phyloP scores from a whole-genome alignment of 2,113 vertebrate genomes.

The Condylura cristata region DNA sequence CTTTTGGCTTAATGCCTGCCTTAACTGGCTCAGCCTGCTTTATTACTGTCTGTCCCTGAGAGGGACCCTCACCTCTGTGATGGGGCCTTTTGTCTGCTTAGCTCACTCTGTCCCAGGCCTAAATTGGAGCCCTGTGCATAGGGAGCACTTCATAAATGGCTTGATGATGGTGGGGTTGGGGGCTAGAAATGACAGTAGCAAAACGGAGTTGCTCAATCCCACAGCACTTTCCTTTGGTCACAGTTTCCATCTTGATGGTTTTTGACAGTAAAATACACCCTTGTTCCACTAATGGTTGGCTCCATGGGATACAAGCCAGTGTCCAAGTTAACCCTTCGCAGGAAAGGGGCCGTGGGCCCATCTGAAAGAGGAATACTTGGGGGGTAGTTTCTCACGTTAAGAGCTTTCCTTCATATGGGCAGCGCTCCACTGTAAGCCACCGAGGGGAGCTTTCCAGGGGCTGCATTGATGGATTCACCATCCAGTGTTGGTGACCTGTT shows the following conservation, averaged over 20 bases:
- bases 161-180: neutral
- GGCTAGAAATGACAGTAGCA: neutral
- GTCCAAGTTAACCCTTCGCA: neutral
- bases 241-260: neutral
- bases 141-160: neutral
- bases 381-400: neutral
- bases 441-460: neutral
- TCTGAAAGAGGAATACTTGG: neutral
- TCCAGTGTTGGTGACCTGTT: neutral
- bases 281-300: neutral
- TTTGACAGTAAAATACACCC: neutral
- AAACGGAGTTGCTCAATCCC: neutral
- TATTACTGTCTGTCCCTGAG: neutral
- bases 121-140: neutral
- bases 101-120: neutral
- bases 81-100: neutral
- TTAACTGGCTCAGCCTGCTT: neutral
- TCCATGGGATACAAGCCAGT: no score
- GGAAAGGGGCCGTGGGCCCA: neutral
- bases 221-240: neutral
- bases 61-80: neutral
- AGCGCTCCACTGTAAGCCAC: neutral
- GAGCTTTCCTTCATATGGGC: neutral
- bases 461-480: neutral
- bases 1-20: constrained; percentile 51